phyloP scores from a whole-genome alignment of 2,888 invertebrate species.

The Drosophila recens region DNA sequence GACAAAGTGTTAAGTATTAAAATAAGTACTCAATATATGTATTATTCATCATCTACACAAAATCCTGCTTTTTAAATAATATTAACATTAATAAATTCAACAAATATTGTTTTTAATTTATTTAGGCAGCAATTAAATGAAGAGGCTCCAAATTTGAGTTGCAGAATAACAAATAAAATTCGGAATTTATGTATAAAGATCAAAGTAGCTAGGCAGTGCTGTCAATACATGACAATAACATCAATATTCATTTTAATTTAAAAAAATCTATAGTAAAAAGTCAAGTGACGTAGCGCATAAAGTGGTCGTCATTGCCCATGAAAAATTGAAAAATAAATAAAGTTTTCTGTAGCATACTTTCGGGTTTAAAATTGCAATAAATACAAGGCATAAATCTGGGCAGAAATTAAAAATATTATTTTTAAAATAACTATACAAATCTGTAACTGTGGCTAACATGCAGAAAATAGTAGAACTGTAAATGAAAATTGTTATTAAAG shows the following conservation, averaged over 20 bases:
- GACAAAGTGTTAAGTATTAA: too few relatives aligned
- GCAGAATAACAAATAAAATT: too few relatives aligned
- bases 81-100: neutral
- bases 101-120: neutral
- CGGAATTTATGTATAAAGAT: too few relatives aligned
- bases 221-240: neutral
- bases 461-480: neutral
- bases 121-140: neutral
- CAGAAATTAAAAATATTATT: conserved; percentile 1
- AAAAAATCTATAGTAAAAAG: neutral
- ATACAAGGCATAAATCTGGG: neutral
- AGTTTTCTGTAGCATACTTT: conserved; percentile 34
- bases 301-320: neutral
- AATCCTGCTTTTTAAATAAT: neutral
- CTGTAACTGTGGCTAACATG: neutral
- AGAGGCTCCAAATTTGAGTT: neutral
- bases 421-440: neutral
- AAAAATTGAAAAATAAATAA: accelerated
- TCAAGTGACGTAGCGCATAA: conserved; percentile 13
- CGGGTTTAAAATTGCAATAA: neutral
- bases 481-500: neutral
- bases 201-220: too few relatives aligned
- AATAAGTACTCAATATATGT: too few relatives aligned
- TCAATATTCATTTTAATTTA: too few relatives aligned
- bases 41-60: too few relatives aligned